These are phyloP conservation scores for Chrysodeixis includens DNA, from an alignment of 2,888 invertebrate genomes.

Conservation along the genomic window DNA sequence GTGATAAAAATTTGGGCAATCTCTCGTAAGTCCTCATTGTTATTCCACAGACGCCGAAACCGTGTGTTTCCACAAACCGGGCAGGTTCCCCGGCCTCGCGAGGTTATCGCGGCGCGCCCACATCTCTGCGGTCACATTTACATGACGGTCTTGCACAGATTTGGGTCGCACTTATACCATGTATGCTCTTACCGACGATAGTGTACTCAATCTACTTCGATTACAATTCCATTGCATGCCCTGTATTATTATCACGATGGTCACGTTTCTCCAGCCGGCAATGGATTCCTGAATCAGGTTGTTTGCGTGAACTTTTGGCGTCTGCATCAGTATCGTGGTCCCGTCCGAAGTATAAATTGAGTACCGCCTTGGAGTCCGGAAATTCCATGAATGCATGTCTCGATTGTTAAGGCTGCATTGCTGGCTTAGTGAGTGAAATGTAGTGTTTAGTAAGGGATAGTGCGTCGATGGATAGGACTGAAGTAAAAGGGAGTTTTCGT, in stretches of 20 bases:
- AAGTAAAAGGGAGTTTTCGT: constrained; percentile 36
- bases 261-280: constrained; percentile 25
- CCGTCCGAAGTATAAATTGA: constrained; percentile 30
- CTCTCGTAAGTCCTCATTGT: constrained; percentile 39
- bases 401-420: constrained; percentile 38
- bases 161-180: constrained; percentile 41
- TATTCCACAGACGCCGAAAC: constrained; percentile 49
- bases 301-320: constrained; percentile 7
- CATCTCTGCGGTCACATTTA: constrained; percentile 59
- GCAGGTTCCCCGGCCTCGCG: constrained; percentile 32
- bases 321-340: constrained; percentile 27
- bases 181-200: constrained; percentile 9
- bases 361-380: constrained; percentile 59
- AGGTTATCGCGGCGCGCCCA: constrained; percentile 61
- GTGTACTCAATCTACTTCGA: constrained; percentile 5
- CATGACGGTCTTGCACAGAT: constrained; percentile 37
- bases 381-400: constrained; percentile 62
- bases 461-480: constrained; percentile 44
- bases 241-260: neutral
- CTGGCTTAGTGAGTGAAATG: constrained; percentile 15
- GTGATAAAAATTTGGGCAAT: constrained; percentile 30
- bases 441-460: constrained; percentile 7
- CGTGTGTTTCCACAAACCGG: constrained; percentile 47
- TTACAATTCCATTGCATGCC: constrained; percentile 40
- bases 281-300: constrained; percentile 34